Base-by-base conservation (phyloP, 2,888 invertebrate genomes). In the Antheraea yamamai region DNA sequence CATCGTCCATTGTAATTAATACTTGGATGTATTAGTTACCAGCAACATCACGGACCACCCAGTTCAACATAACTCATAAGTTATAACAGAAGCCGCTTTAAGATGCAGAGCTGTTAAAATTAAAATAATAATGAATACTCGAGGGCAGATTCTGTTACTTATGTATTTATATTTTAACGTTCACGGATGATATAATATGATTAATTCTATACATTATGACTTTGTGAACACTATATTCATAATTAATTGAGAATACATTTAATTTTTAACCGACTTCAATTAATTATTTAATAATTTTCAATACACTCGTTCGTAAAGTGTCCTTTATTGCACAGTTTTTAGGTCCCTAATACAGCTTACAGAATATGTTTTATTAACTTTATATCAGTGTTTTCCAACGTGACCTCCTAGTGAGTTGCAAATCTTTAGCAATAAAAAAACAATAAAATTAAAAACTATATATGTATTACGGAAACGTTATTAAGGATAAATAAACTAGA, bases 1-100 rank as follows among this genome's bases (percentile, higher is more conserved):
- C 7, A 70, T 35, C 70, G n/a, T 39, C 35, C 12, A 39, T 78
- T 75, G 75, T 78, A 78, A 76, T 76, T 75, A 72, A 61, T 73
- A 64, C 35, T 64, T n/a, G 51, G 70, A 70, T 39, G 20, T 70
- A 70, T 70, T 70, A 70, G 70, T 70, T 39, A 10, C n/a, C 35
- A 20, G 39, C n/a, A 20, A n/a, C n/a, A 39, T n/a, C 6, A 70
- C 10, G 70, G 74, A 75, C 74, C 74, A 75, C 74, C 74, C 74
- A 75, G 74, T 72, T 61, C 72, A 26, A 71, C 30, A 75, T 75
- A 64, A 47, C 47, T 47, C 30, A 75, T 75, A 75, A 75, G 61
- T 75, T 71, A 75, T 73, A 64, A 75, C 70, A 72, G 74, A 75
- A 75, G 61, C 61, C 71, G 26, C 68, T 47, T 75, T 75, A 26